These are phyloP conservation scores for Eupithecia abbreviata DNA, from an alignment of 2,888 invertebrate species.

Conservation along the genomic window DNA sequence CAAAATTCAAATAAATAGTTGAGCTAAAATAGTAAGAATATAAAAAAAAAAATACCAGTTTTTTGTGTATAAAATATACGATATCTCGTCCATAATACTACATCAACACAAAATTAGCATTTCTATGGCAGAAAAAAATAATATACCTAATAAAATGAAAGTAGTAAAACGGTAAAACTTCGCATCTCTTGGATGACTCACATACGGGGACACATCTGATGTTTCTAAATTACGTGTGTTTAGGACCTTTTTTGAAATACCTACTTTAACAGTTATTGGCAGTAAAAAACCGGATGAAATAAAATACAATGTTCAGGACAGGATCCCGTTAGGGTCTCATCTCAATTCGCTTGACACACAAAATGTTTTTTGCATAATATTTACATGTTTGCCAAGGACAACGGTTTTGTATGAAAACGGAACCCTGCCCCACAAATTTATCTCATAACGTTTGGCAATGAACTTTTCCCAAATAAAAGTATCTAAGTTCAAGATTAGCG, in stretches of 20 bases:
- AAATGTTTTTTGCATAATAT: constrained; percentile 51
- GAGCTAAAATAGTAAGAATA: neutral
- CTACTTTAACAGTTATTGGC: constrained; percentile 47
- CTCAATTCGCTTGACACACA: constrained; percentile 46
- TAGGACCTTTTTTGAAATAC: constrained; percentile 45
- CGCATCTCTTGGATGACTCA: constrained; percentile 33
- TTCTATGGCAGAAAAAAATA: constrained; percentile 19
- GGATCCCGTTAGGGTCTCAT: constrained; percentile 61
- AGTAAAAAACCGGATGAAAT: constrained; percentile 58
- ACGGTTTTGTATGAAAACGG: constrained; percentile 17
- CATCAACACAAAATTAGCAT: constrained; percentile 5
- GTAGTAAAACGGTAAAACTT: constrained; percentile 44
- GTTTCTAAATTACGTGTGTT: constrained; percentile 47
- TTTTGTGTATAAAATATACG: neutral
- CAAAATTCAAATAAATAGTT: no score
- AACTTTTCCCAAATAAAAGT: neutral
- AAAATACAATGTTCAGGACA: constrained; percentile 37
- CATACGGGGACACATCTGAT: constrained; percentile 28
- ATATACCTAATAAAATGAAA: constrained; percentile 32
- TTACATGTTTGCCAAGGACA: constrained; percentile 46
- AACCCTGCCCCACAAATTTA: neutral
- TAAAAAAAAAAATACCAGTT: neutral
- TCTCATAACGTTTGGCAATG: neutral
- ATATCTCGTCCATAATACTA: neutral
- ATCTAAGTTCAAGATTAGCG: neutral